Conservation (phyloP, 2,113 vertebrate species). For the Galbula dea region DNA sequence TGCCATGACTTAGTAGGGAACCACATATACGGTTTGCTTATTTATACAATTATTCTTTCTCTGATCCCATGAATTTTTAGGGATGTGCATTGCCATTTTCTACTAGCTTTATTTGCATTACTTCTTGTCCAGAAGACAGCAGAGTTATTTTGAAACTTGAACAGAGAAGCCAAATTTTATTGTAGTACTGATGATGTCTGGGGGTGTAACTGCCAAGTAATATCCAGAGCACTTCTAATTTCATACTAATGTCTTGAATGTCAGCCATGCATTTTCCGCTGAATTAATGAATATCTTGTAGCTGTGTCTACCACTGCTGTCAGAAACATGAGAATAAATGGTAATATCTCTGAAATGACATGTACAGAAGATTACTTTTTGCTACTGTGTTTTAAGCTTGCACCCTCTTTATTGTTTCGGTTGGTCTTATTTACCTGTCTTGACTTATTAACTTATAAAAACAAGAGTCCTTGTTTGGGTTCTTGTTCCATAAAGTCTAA, state of each 20-base stretch:
- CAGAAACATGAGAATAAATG: not conserved
- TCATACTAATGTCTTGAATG: constrained; percentile 45
- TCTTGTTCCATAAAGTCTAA: not conserved
- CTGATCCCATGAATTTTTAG: not conserved
- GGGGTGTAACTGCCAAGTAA: constrained; percentile 43
- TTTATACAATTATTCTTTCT: not conserved
- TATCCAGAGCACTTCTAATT: constrained; percentile 49
- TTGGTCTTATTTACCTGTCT: not conserved
- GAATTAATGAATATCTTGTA: constrained; percentile 30
- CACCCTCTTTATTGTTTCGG: not conserved
- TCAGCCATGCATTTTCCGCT: constrained; percentile 25
- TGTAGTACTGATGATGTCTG: constrained; percentile 34
- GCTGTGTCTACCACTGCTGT: not conserved
- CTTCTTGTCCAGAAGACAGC: not conserved
- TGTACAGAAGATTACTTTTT: not conserved
- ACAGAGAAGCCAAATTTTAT: constrained; percentile 18
- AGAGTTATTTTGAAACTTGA: constrained; percentile 52
- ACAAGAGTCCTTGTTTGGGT: not conserved
- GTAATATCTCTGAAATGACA: not conserved
- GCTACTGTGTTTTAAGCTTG: not conserved
- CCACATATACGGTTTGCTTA: not conserved
- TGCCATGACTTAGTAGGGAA: not conserved
- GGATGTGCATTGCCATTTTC: not conserved
- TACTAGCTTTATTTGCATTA: not conserved
- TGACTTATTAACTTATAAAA: not conserved